Base-by-base conservation (phyloP, 2,797 vertebrate genomes). In the Myotis daubentonii region DNA sequence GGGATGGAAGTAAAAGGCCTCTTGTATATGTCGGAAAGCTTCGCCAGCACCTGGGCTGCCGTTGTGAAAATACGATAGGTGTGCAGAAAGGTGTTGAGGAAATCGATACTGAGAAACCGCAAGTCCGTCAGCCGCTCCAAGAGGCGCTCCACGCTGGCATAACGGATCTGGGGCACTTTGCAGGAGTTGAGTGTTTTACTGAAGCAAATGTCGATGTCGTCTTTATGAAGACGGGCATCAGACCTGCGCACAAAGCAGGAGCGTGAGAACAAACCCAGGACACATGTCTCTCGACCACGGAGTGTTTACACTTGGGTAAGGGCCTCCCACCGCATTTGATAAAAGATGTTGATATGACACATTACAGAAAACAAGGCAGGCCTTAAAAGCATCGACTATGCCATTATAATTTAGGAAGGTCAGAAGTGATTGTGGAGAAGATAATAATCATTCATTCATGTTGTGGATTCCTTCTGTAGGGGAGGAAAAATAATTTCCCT, bases 111-210 rank as follows among this genome's bases (percentile, higher is more conserved):
- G 82, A 99, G 99, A 98, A 99, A 99, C 91, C 99, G 98, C 98
- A 99, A 98, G 98, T 99, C 99, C 0, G 99, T 99, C 97, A 99
- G 98, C 97, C 99, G 98, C 98, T 99, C 99, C 98, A 99, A 96
- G 83, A 99, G 99, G 49, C 99, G 99, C 97, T 99, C 99, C 72
- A 99, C 99, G 0, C 99, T 99, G 93, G 99, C 99, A 0, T 99
- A 99, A 95, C 99, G 99, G 98, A 99, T 99, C 96, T 99, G 99
- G 83, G 99, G 99, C 97, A 99, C 99, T 98, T 99, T 99, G 98
- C 99, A 99, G 98, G 99, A 99, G 98, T 99, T 99, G 97, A 99
- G 98, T 36, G 99, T 99, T 98, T 99, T 99, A 98, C 99, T 99
- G 99, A 99, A 99, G 99, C 99, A 99, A 98, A 99, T 99, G 98